Base-by-base conservation (phyloP, 2,888 invertebrate genomes). In the Parochlus steinenii region DNA sequence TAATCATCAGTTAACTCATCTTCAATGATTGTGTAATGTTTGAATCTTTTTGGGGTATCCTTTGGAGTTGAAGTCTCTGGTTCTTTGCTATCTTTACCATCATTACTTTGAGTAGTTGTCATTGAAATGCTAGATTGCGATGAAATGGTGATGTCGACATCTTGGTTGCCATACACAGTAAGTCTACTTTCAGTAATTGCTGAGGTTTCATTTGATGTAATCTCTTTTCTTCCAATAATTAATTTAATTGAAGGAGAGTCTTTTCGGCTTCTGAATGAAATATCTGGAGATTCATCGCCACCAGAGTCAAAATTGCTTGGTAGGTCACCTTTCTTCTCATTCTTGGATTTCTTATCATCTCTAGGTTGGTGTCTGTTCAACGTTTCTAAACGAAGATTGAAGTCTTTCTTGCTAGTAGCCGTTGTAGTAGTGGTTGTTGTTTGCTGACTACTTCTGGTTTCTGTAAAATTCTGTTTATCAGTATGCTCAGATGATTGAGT, bases 111-210 rank as follows among this genome's bases (percentile, higher is more conserved):
- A 3, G 60, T 61, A 11, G 60, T 61, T 6, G 59, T 60, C 6
- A 65, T 59, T 23, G 63, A 64, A 41, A 66, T 64, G 43, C 63
- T 62, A 6, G 65, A 64, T 48, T 65, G 62, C 3, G 65, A 64
- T 42, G 61, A 56, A 23, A 65, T 65, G 10, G 64, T 64, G 39
- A 65, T 65, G 52, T 66, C 65, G 5, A 65, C 62, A 48, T 65
- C 64, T 42, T 58, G 56, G n/a, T 58, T 58, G 8, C 64, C 61
- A 43, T 64, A 65, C 10, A 65, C 45, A 4, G 64, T 65, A 18
- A 65, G 46, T n/a, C 61, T 53, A 46, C 64, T 65, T 48, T 65
- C 65, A 10, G 65, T 58, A 6, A 61, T 56, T 5, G 65, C 64
- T 23, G 61, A 60, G 1, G 64, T 61, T 43, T 65, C 64, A 42